Conservation (phyloP, 1,140 invertebrate genomes). For the Drosophila athabasca region DNA sequence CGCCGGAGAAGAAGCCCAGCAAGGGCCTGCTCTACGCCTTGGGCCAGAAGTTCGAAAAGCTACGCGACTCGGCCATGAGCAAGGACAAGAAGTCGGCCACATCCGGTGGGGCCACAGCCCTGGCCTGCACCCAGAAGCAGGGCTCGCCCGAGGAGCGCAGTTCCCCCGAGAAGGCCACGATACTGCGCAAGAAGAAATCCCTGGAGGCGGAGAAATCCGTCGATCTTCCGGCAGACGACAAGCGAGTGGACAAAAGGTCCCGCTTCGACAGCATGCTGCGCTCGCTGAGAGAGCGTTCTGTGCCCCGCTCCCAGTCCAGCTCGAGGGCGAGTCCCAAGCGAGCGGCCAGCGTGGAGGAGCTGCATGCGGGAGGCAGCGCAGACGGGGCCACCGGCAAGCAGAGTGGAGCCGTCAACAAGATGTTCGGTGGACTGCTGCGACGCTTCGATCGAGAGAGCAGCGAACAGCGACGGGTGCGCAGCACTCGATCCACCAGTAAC, state of each 20-base stretch:
- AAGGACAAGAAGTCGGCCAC: conserved; percentile 65
- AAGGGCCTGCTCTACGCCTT: conserved; percentile 84
- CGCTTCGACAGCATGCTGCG: conserved; percentile 85
- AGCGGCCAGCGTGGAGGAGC: conserved; percentile 88
- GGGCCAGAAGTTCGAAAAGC: conserved; percentile 88
- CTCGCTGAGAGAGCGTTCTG: conserved; percentile 87
- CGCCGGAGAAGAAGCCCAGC: conserved; percentile 78
- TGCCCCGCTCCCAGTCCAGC: conserved; percentile 85
- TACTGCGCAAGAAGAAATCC: conserved; percentile 29
- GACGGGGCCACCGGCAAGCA: conserved; percentile 76
- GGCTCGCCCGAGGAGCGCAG: conserved; percentile 46
- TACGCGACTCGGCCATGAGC: conserved; percentile 83
- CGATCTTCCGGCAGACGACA: conserved; percentile 28
- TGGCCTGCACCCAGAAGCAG: conserved; percentile 62
- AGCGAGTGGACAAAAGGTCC: conserved; percentile 76
- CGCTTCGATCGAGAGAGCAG: conserved; percentile 86
- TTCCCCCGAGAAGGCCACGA: conserved; percentile 49
- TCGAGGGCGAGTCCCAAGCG: conserved; percentile 85
- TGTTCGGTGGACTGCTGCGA: conserved; percentile 88
- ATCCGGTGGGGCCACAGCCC: conserved; percentile 2
- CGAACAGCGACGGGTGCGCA: conserved; percentile 66
- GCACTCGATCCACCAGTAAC: conserved; percentile 77
- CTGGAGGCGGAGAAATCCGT: neutral
- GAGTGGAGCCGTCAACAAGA: conserved; percentile 86
- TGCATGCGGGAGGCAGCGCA: conserved; percentile 84